These are phyloP conservation scores for Athalia cordata DNA, from an alignment of 2,888 invertebrate species.

Conservation along the genomic window DNA sequence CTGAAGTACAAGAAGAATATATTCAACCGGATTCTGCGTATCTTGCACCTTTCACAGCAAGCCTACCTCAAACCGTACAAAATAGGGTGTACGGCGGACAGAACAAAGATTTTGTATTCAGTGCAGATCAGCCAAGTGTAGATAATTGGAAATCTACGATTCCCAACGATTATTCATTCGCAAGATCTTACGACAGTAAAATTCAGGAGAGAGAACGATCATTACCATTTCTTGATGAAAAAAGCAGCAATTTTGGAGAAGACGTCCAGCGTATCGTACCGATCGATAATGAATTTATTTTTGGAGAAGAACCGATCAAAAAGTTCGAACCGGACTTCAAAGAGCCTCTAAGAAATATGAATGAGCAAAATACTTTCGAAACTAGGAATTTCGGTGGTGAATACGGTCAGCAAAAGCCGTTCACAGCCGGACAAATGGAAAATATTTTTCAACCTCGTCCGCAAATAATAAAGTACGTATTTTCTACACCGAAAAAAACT, in stretches of 20 bases:
- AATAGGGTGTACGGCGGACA: background rate
- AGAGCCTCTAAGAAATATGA: constrained; percentile 9
- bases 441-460: constrained; percentile 62
- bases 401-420: background rate
- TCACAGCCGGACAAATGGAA: constrained; percentile 48
- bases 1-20: constrained; percentile 20
- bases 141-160: constrained; percentile 77
- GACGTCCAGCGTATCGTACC: constrained; percentile 29
- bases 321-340: background rate
- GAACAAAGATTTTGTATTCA: constrained; percentile 14
- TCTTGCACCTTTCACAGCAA: constrained; percentile 17
- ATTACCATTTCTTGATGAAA: background rate
- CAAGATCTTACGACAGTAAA: constrained; percentile 76
- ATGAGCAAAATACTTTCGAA: background rate
- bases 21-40: constrained; percentile 24
- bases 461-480: constrained; percentile 60
- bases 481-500: constrained; percentile 44
- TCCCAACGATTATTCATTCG: constrained; percentile 78
- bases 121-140: constrained; percentile 55
- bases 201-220: background rate
- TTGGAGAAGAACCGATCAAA: constrained; percentile 19
- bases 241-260: background rate
- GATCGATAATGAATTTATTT: constrained; percentile 24
- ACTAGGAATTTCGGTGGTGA: background rate
- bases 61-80: constrained; percentile 31